Conservation (phyloP, 2,888 invertebrate species). For the Lithophane ornitopus region DNA sequence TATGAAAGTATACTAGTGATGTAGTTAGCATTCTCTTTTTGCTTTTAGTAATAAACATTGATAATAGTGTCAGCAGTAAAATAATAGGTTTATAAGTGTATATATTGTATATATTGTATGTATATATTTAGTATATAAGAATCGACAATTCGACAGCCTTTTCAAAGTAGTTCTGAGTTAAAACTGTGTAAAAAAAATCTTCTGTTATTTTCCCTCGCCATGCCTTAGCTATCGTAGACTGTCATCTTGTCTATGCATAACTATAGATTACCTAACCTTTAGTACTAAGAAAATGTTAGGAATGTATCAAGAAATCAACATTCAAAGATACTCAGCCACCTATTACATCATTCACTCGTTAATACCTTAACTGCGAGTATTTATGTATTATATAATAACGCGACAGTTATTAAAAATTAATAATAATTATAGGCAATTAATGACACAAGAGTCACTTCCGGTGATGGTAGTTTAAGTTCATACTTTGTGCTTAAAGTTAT, state of each 20-base stretch:
- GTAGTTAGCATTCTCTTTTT: no score
- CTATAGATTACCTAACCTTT: background rate
- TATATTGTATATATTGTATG: no score
- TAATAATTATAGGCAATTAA: background rate
- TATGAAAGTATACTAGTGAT: no score
- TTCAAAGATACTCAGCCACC: background rate
- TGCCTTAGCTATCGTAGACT: background rate
- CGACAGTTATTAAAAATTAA: slow-evolving; percentile 5
- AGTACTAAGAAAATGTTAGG: slow-evolving; percentile 31
- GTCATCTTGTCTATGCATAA: background rate
- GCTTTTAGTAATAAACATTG: no score
- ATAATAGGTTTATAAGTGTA: no score
- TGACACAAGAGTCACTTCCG: background rate
- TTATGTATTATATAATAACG: slow-evolving; percentile 12
- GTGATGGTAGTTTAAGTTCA: background rate
- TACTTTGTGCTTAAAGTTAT: background rate
- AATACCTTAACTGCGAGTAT: slow-evolving; percentile 20
- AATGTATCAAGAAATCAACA: slow-evolving; percentile 30
- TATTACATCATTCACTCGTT: slow-evolving; percentile 35
- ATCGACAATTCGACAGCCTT: no score
- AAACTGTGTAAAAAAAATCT: no score
- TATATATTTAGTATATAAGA: no score
- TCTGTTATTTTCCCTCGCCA: background rate
- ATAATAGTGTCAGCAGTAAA: no score
- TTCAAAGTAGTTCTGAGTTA: no score